Conservation (phyloP, 2,888 invertebrate genomes). For the Hydropsyche betteni region DNA sequence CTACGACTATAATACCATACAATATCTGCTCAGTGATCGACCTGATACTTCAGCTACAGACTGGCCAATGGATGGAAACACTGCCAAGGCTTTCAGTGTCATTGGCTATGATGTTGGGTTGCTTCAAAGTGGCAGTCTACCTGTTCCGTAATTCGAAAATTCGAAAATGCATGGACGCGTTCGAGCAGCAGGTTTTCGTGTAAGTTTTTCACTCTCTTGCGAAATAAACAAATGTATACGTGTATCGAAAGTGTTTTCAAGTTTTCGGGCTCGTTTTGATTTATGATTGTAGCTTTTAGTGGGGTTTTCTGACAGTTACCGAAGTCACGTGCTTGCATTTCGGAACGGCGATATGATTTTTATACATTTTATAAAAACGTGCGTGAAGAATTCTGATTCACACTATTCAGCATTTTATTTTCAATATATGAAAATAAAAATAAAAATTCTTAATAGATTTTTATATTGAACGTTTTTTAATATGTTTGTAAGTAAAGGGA, state of each 20-base stretch:
- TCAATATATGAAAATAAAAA: no score
- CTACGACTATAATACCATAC: constrained; percentile 45
- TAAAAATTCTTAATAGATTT: no score
- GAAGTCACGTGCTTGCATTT: constrained; percentile 7
- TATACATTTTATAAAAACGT: neutral
- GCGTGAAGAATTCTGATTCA: no score
- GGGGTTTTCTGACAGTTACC: constrained; percentile 16
- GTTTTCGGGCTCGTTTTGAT: constrained; percentile 5
- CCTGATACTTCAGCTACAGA: constrained; percentile 37
- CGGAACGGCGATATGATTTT: neutral
- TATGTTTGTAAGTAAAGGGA: no score
- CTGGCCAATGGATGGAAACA: constrained; percentile 46
- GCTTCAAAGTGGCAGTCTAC: constrained; percentile 45
- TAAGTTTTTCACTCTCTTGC: constrained; percentile 23
- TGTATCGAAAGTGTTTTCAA: neutral
- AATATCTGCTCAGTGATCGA: constrained; percentile 45
- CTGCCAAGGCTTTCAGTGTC: constrained; percentile 47
- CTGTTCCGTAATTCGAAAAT: constrained; percentile 39
- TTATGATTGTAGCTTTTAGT: neutral
- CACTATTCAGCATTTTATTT: no score
- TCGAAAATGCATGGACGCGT: constrained; percentile 39
- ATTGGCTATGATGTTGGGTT: constrained; percentile 47
- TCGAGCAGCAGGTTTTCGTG: constrained; percentile 34
- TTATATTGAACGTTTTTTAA: no score
- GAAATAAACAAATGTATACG: constrained; percentile 1